Evolutionary conservation across 2,888 invertebrate genomes (phyloP).

Genomic region (Congeria kusceri): DNA sequence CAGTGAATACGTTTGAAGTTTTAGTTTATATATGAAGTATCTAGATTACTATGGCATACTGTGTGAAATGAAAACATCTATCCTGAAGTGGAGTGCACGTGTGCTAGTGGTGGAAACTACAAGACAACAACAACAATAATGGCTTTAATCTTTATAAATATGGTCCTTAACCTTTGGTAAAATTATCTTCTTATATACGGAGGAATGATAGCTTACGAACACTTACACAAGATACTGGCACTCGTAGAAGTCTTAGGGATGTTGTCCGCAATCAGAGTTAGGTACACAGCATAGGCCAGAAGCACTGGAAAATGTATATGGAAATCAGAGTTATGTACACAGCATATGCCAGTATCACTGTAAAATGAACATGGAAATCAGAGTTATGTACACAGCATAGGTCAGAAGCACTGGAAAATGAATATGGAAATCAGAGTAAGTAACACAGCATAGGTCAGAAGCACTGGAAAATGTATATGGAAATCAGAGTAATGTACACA

Average conservation of each 20-base stretch:
- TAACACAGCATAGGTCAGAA: constrained; percentile 68
- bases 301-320: constrained; percentile 51
- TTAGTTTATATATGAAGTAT: no score
- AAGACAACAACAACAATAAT: no score
- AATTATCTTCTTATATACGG: no score
- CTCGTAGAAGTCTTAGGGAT: constrained; percentile 63
- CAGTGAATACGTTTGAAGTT: no score
- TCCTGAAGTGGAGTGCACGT: no score
- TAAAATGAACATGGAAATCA: constrained; percentile 54
- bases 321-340: constrained; percentile 60
- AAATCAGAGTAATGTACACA: constrained; percentile 65
- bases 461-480: constrained; percentile 50
- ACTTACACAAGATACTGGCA: constrained; percentile 62
- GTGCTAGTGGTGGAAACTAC: no score
- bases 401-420: constrained; percentile 63
- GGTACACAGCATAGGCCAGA: constrained; percentile 67
- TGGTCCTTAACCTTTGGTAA: no score
- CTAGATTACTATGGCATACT: no score
- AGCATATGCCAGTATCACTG: constrained; percentile 59
- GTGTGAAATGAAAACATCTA: no score
- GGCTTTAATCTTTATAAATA: no score
- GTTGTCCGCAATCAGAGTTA: constrained; percentile 62
- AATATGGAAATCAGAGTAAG: constrained; percentile 57
- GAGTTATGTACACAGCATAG: constrained; percentile 65
- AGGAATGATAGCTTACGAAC: no score